Base-by-base conservation (phyloP, 2,113 vertebrate genomes). In the Larimichthys polyactis region DNA sequence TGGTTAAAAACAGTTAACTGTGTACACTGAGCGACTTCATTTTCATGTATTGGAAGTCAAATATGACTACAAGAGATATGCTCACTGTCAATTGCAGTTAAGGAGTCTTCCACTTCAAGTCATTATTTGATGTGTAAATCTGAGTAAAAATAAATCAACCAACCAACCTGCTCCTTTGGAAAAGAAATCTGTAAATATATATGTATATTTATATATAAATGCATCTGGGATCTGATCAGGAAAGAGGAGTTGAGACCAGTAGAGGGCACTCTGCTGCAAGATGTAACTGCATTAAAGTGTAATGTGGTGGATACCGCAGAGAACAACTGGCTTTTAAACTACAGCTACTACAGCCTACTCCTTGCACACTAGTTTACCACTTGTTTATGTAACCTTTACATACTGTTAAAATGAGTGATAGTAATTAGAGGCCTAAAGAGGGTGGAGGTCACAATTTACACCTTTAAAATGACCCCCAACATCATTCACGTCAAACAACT, bases 191-290 rank as follows among this genome's bases (percentile, higher is more conserved):
- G 9, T n/a, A 6, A 54, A 54, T 54, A 44, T 24, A 40, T 40
- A 40, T 9, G 8, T 40, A 40, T 40, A 40, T 9, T 9, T 40
- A 9, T 8, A 9, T 40, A 40, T 40, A 40, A 40, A 9, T 2
- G 8, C 7, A 2, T 36, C 24, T 63, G 12, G 40, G 14, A 32
- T 52, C 19, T 40, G 49, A 17, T 20, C 49, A 24, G 43, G 32
- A 6, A 14, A 7, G 29, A 27, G 46, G 11, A 24, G 4, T 8
- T 44, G 12, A 70, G 8, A 55, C 75, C 90, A 89, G 81, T 82
- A 85, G 91, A 90, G 85, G 87, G 67, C 72, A 63, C 81, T 79
- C 46, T 86, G 49, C 63, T 75, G 76, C 86, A 88, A 86, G 63
- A 86, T 71, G 55, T 80, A 22, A 20, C 36, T 6, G 19, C 40